Evolutionary conservation across 1,140 invertebrate genomes (phyloP), one percentile per base, ranked within the genome.

Genomic region (Drosophila asahinai): DNA sequence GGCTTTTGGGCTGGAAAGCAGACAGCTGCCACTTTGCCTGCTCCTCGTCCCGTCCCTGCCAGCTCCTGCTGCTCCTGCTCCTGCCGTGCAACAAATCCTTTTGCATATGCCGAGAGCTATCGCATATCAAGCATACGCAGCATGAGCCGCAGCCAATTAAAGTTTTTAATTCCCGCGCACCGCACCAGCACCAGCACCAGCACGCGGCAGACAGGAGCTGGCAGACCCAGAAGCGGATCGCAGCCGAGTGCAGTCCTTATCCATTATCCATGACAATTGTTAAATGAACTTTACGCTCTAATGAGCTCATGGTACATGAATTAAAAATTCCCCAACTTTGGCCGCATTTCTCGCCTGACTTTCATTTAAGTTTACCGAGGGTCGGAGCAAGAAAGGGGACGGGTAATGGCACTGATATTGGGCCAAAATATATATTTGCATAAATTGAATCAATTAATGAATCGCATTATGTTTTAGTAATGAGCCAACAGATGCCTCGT

Each of bases 251-350:
- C 55, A 45, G 43, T 65, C 58, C 72, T 89, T 81, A 61, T 87
- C 66, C 84, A 81, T 84, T 90, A 84, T 89, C 84, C 86, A 79
- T 79, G 80, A 77, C 86, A 90, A 82, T 90, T 89, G 86, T 81
- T 86, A 90, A 90, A 90, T 90, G 86, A 90, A 90, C 86, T 90
- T 90, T 84, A 82, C 77, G 67, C 81, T 90, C 81, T 86, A 89
- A 90, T 90, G 79, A 90, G 78, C 87, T 81, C 78, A 81, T 76
- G 80, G 71, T 65, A 89, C 70, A 77, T 57, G 71, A 80, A 77
- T 77, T 75, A 66, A 70, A 77, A 65, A 77, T 59, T 77, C 42
- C 36, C 52, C 67, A 73, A 74, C 67, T 73, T 74, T 73, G 67
- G 47, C 57, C 47, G 55, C 60, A 52, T 75, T 52, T 72, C 74